These are phyloP conservation scores for Nothocercus julius DNA, from an alignment of 2,113 vertebrate species.

Conservation along the genomic window DNA sequence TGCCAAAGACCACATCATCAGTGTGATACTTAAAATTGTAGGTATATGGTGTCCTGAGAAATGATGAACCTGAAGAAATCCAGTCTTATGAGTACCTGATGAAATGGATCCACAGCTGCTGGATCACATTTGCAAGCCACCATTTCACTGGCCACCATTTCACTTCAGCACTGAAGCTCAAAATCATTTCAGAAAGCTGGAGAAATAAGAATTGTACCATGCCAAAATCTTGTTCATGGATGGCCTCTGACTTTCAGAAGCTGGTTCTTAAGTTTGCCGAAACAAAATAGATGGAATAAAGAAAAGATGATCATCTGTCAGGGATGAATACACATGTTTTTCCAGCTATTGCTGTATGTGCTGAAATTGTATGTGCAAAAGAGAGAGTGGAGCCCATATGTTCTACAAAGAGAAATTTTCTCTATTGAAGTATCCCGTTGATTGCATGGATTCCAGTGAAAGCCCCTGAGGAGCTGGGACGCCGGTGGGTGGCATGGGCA, in stretches of 20 bases:
- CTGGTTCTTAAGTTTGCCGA: neutral
- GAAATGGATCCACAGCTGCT: neutral
- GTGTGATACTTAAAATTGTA: neutral
- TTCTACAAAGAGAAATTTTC: neutral
- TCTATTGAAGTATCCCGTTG: neutral
- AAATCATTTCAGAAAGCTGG: neutral
- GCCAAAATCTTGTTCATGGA: neutral
- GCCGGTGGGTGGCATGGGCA: neutral
- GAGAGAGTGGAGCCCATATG: neutral
- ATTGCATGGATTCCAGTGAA: neutral
- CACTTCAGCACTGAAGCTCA: neutral
- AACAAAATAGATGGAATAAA: neutral
- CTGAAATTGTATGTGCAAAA: neutral
- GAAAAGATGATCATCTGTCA: neutral
- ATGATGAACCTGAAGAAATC: neutral
- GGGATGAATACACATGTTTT: neutral
- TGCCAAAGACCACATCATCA: neutral
- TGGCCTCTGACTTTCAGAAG: neutral
- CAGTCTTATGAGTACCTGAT: neutral
- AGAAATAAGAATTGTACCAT: neutral
- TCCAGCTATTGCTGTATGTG: neutral
- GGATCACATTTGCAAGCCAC: neutral
- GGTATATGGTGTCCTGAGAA: accelerated
- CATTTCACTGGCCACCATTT: neutral
- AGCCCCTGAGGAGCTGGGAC: neutral